Percentiles rank a stretch among this genome's conserved stretches.
Evolutionary conservation across 2,113 vertebrate species (phyloP).

Genomic region (Camelus dromedarius): DNA sequence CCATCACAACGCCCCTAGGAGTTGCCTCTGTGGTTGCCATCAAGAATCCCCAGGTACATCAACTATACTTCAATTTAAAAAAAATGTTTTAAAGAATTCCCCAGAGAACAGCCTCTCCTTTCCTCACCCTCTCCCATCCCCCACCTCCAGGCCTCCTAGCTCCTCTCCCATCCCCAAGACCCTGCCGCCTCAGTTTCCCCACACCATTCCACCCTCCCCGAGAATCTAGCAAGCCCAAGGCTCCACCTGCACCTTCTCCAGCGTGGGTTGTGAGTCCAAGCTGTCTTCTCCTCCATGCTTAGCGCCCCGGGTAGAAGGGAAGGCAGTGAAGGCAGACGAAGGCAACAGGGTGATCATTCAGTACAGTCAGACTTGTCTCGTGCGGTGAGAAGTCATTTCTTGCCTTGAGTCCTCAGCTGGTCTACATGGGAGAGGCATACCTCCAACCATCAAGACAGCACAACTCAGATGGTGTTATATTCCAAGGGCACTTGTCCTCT

Average conservation of each 20-base stretch:
- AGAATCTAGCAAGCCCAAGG: not conserved
- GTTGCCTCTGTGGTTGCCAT: too few relatives aligned
- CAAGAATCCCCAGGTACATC: not conserved
- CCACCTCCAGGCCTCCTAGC: not conserved
- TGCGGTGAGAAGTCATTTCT: not conserved
- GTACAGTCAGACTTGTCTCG: not conserved
- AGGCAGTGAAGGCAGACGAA: not conserved
- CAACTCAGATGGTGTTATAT: accelerated
- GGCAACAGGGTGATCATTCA: not conserved
- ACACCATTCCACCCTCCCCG: not conserved
- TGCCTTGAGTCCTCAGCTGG: not conserved
- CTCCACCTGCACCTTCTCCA: not conserved
- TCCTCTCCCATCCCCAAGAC: not conserved
- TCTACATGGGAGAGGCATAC: not conserved
- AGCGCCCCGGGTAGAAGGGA: not conserved
- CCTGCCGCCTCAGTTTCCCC: not conserved
- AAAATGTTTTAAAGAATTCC: not conserved
- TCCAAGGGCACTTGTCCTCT: not conserved
- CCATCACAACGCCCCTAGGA: not conserved
- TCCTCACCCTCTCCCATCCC: not conserved
- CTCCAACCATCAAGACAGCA: too few relatives aligned
- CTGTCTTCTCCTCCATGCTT: not conserved
- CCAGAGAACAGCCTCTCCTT: not conserved
- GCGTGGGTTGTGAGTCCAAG: not conserved
- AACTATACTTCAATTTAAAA: not conserved